These are phyloP conservation scores for Molothrus aeneus DNA, from an alignment of 2,797 vertebrate species.

Conservation along the genomic window DNA sequence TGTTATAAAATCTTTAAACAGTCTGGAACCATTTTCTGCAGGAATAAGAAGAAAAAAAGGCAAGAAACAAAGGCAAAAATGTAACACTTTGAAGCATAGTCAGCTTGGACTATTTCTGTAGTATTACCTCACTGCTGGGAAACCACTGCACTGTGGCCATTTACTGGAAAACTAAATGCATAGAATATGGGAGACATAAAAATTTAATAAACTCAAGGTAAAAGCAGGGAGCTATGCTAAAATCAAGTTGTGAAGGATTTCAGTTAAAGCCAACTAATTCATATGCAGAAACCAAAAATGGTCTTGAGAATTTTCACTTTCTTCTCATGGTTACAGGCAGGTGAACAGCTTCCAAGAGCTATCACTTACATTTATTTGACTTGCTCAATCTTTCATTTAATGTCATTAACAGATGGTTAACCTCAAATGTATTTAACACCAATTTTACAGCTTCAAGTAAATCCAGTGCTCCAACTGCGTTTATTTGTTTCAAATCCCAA, in stretches of 20 bases:
- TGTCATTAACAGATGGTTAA: slow-evolving; percentile 57
- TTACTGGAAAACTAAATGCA: slow-evolving; percentile 68
- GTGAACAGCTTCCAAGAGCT: slow-evolving; percentile 38
- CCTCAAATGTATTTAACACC: slow-evolving; percentile 35
- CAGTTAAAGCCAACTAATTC: slow-evolving; percentile 11
- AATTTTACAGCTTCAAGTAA: slow-evolving; percentile 17
- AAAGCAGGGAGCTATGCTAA: slow-evolving; percentile 9
- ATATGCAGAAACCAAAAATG: background rate
- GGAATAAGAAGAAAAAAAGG: background rate
- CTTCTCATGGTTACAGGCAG: background rate
- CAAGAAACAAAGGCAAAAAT: slow-evolving; percentile 45
- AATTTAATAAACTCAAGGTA: slow-evolving; percentile 51
- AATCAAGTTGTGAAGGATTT: background rate
- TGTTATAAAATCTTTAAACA: background rate
- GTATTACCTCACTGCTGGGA: slow-evolving; percentile 67
- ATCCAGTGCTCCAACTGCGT: background rate
- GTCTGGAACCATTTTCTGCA: background rate
- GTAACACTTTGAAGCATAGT: slow-evolving; percentile 6
- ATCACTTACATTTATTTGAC: slow-evolving; percentile 33
- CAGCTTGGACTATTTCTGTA: slow-evolving; percentile 29
- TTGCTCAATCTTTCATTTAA: slow-evolving; percentile 31
- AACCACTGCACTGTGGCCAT: slow-evolving; percentile 38
- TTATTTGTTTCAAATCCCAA: background rate
- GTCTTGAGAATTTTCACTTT: slow-evolving; percentile 21
- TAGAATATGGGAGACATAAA: slow-evolving; percentile 56